phyloP scores from a whole-genome alignment of 2,797 vertebrate species.

The Eulemur rubriventer region DNA sequence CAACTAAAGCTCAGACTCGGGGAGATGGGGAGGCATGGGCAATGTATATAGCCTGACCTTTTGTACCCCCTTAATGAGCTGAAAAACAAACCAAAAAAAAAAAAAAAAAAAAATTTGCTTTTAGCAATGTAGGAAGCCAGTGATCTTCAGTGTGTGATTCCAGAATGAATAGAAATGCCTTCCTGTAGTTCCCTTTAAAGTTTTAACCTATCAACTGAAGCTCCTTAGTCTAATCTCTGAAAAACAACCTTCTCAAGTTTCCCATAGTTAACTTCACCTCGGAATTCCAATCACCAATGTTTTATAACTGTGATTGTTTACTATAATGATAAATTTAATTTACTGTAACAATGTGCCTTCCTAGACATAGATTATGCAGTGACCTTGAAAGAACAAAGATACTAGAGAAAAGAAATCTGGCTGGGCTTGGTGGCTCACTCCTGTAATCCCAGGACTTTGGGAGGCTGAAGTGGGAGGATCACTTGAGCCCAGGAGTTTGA shows the following conservation, averaged over 20 bases:
- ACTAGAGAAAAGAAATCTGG: conserved; percentile 68
- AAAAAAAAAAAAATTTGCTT: too few species aligned
- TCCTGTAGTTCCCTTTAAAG: background rate
- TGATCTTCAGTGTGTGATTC: background rate
- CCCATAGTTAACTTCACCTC: background rate
- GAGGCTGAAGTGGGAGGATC: background rate
- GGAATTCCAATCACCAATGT: background rate
- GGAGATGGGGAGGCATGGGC: too few species aligned
- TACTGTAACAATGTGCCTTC: conserved; percentile 58
- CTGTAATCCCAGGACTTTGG: background rate
- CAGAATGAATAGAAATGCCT: background rate
- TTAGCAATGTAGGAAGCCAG: background rate
- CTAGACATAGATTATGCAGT: conserved; percentile 49
- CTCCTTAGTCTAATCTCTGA: background rate
- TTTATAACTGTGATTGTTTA: conserved; percentile 63
- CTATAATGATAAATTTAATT: conserved; percentile 65
- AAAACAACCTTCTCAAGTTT: background rate
- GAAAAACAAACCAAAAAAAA: too few species aligned
- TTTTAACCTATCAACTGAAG: background rate
- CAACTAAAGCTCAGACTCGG: too few species aligned
- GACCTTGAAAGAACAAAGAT: conserved; percentile 70
- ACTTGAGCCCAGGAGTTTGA: background rate
- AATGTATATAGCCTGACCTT: too few species aligned
- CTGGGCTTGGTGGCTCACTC: background rate
- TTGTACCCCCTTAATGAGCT: too few species aligned